Conservation (phyloP, 2,113 vertebrate genomes). For the Dunckerocampus dactyliophorus region DNA sequence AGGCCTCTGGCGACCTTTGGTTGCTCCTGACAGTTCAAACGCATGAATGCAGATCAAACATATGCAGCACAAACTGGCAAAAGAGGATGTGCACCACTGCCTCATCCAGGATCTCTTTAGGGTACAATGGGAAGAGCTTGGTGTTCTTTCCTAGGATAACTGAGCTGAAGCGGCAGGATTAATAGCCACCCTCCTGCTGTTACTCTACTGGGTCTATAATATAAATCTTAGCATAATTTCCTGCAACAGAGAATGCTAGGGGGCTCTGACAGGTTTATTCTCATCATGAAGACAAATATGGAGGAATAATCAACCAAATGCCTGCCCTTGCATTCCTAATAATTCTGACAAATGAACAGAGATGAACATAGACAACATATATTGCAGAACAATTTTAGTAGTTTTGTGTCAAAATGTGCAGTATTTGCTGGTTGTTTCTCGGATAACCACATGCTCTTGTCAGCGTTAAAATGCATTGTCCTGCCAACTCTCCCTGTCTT, state of each 20-base stretch:
- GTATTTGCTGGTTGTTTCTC: no score
- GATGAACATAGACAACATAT: no score
- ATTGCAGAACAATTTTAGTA: neutral
- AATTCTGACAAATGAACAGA: neutral
- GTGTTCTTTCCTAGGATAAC: neutral
- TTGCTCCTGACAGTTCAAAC: conserved; percentile 39
- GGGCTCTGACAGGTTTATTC: neutral
- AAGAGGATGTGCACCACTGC: neutral
- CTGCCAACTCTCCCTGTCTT: no score
- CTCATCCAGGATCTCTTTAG: neutral
- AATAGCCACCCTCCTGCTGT: neutral
- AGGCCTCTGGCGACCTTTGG: conserved; percentile 44
- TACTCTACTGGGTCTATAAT: neutral
- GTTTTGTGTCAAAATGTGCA: neutral
- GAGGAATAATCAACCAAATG: neutral
- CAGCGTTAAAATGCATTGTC: no score
- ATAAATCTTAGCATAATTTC: neutral
- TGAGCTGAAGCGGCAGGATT: neutral
- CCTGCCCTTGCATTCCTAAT: neutral
- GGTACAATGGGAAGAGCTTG: neutral
- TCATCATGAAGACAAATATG: neutral
- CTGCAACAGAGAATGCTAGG: neutral
- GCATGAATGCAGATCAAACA: conserved; percentile 10
- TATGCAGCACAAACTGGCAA: neutral
- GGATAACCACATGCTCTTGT: no score